Conservation (phyloP, 2,888 invertebrate genomes). For the Shargacucullia verbasci region DNA sequence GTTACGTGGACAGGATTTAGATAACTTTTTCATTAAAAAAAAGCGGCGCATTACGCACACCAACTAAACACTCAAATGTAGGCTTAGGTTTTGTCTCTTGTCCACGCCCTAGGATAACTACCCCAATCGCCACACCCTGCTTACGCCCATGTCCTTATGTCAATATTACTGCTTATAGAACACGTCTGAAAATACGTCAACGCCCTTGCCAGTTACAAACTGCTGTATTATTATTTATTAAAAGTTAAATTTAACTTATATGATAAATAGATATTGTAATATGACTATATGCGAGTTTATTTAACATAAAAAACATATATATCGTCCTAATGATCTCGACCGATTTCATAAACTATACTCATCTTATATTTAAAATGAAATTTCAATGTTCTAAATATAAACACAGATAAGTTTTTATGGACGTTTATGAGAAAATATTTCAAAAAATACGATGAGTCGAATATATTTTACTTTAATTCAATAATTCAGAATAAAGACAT, state of each 20-base stretch:
- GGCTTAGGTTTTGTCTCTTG: constrained; percentile 15
- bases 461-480: neutral
- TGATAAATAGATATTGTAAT: too few relatives aligned
- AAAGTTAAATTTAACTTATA: neutral
- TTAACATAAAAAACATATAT: too few relatives aligned
- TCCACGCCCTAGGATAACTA: constrained; percentile 39
- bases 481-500: neutral
- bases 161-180: constrained; percentile 43
- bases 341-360: neutral
- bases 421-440: neutral
- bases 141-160: constrained; percentile 37
- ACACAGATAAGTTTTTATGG: too few relatives aligned
- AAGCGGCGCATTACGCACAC: too few relatives aligned
- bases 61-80: neutral
- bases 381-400: neutral
- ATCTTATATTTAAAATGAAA: neutral
- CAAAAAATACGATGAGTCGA: neutral
- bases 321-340: too few relatives aligned
- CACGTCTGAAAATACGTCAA: constrained; percentile 43
- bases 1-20: too few relatives aligned
- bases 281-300: too few relatives aligned
- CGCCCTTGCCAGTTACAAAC: constrained; percentile 48
- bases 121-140: constrained; percentile 39
- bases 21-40: too few relatives aligned
- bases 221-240: neutral